Evolutionary conservation across 2,113 vertebrate genomes (phyloP), one percentile per base, ranked within the genome.

Genomic region (Xenus cinereus): DNA sequence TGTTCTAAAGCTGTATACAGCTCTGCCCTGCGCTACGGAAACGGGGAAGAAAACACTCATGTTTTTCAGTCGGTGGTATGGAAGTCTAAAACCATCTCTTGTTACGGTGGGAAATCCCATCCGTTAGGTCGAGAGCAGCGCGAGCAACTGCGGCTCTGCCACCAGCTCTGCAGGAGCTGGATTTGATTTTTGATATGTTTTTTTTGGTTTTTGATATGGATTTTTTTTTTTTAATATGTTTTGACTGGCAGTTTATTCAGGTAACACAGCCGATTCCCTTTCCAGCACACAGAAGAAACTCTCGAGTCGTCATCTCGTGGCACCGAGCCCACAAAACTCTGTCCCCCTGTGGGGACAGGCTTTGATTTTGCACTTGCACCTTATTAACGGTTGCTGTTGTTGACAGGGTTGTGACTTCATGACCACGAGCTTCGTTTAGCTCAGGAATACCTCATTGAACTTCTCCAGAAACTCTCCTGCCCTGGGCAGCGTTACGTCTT

Each of bases 81-180:
- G 66, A 77, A 90, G 35, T 37, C 20, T 57, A 23, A 51, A 87
- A 3, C 18, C 32, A 37, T 23, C 39, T 43, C 67, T 84, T 0
- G 0, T n/a, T 59, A 6, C 3, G 20, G 43, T 20, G 41, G 69
- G 72, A 94, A 84, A 85, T 82, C 66, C 89, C 51, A 39, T 17
- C 33, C 0, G 0, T 37, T 24, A 9, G 13, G 27, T 19, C 24
- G 45, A 71, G 33, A 71, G 35, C 9, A 6, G 20, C 12, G 33
- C 23, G 23, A 17, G n/a, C 18, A 81, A 33, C 56, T 60, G 43
- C 27, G 69, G 64, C 3, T 68, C 66, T 39, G 17, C 22, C 79
- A 39, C n/a, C 6, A 1, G 7, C 39, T n/a, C 56, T 54, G 35
- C 17, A 17, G 66, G 46, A 92, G 33, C 51, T 72, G 46, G 22